These are phyloP conservation scores for Hydropotes inermis DNA, from an alignment of 2,113 vertebrate genomes.

Conservation along the genomic window DNA sequence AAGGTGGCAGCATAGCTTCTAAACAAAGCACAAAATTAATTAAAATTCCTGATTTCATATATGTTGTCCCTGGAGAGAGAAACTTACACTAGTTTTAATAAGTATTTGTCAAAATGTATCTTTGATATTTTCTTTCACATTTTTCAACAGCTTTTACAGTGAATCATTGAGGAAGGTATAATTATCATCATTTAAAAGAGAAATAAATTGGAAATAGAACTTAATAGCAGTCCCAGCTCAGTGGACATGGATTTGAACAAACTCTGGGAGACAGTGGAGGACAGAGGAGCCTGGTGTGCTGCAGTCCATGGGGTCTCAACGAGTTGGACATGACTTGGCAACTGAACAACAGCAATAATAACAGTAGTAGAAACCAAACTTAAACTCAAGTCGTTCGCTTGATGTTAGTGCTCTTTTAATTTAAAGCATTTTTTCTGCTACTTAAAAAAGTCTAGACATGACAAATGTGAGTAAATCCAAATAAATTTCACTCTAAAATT, in stretches of 20 bases:
- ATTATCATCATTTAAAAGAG: background rate
- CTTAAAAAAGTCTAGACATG: background rate
- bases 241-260: background rate
- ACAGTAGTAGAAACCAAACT: background rate
- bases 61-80: background rate
- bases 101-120: background rate
- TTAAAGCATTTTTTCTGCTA: background rate
- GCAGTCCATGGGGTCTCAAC: background rate
- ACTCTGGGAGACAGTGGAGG: background rate
- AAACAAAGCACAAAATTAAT: background rate
- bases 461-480: background rate
- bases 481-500: background rate
- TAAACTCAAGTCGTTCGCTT: background rate
- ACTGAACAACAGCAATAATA: background rate
- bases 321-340: background rate
- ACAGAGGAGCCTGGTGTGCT: background rate
- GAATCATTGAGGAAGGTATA: background rate
- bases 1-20: background rate
- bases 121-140: background rate
- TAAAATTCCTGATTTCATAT: background rate
- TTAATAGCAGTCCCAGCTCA: background rate
- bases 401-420: background rate
- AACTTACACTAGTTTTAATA: background rate
- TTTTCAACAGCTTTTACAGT: background rate
- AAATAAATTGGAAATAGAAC: background rate